These are phyloP conservation scores for Kobus ellipsiprymnus DNA, from an alignment of 2,113 vertebrate species.

Conservation along the genomic window DNA sequence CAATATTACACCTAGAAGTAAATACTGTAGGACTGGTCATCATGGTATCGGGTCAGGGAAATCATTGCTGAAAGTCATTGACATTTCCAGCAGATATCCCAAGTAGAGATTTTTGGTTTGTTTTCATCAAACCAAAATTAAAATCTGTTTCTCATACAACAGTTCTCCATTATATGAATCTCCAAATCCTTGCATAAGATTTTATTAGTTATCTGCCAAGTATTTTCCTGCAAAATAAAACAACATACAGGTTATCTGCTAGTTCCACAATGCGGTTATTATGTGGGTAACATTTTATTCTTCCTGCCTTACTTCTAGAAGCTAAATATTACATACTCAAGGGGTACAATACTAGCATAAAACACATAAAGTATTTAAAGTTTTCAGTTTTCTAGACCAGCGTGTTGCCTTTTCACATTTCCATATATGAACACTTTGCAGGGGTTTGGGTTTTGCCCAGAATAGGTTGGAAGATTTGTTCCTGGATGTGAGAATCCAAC, in stretches of 20 bases:
- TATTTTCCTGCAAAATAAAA: conserved; percentile 92
- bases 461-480: neutral
- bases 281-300: neutral
- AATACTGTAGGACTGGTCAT: conserved; percentile 93
- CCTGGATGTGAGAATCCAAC: neutral
- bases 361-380: neutral
- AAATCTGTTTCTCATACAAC: conserved; percentile 75
- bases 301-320: neutral
- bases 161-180: conserved; percentile 72
- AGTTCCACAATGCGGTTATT: neutral
- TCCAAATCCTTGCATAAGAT: conserved; percentile 72
- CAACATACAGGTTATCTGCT: neutral
- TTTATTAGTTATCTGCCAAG: conserved; percentile 94
- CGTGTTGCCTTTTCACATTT: neutral
- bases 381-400: neutral
- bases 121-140: conserved; percentile 75
- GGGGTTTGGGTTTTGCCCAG: neutral
- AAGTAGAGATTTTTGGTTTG: conserved; percentile 75
- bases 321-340: no score
- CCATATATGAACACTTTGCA: neutral
- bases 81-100: conserved; percentile 78
- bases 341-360: neutral
- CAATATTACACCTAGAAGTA: conserved; percentile 92
- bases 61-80: conserved; percentile 67
- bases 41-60: conserved; percentile 75